Evolutionary conservation across 2,113 vertebrate genomes (phyloP).

Genomic region (Gorsachius goisagi): DNA sequence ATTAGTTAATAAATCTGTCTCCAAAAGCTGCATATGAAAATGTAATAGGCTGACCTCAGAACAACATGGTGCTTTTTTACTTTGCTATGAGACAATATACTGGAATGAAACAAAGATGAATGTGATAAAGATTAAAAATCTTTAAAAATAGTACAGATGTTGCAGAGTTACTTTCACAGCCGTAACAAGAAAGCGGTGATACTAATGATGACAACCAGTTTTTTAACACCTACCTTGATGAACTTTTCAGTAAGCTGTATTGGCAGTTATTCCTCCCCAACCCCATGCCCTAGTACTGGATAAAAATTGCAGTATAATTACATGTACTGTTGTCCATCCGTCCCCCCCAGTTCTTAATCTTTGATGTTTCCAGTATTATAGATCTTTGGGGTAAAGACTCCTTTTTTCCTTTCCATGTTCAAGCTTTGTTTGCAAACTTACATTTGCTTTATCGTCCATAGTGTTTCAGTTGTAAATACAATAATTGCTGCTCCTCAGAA

Average conservation of each 20-base stretch:
- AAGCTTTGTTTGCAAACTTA: neutral
- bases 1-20: conserved; percentile 44
- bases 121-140: neutral
- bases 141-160: neutral
- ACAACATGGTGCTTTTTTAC: neutral
- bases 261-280: neutral
- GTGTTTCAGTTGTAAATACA: neutral
- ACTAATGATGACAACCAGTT: neutral
- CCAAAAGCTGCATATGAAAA: neutral
- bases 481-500: neutral
- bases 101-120: neutral
- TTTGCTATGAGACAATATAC: neutral
- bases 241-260: neutral
- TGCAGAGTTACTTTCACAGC: neutral
- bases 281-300: accelerated
- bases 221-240: neutral
- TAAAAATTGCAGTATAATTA: neutral
- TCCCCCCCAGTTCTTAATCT: neutral
- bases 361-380: neutral
- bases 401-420: neutral
- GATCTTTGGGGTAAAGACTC: neutral
- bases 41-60: neutral
- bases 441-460: neutral
- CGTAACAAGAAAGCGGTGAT: neutral
- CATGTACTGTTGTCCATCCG: neutral